These are phyloP conservation scores for Neuroterus valhalla DNA, from an alignment of 1,140 invertebrate species.

Conservation along the genomic window DNA sequence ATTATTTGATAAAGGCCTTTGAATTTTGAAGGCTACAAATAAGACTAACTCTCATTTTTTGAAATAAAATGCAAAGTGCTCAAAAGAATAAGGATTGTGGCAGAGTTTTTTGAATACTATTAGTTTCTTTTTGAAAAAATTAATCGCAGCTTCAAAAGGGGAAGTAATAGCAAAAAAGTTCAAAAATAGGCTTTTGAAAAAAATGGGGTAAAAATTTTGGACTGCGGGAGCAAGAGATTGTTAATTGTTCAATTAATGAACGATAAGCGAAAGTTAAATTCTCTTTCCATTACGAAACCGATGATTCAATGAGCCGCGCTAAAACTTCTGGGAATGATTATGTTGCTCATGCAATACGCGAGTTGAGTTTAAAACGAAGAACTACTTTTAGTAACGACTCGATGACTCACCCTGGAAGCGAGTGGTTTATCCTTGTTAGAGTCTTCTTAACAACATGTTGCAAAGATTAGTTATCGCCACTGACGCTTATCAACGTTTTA, in stretches of 20 bases:
- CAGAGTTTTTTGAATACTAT: no score
- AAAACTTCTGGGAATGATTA: no score
- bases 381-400: neutral
- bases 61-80: no score
- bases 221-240: neutral
- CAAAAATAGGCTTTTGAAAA: no score
- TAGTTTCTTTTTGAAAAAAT: neutral
- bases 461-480: neutral
- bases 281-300: neutral
- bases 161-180: no score
- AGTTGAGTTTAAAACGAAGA: neutral
- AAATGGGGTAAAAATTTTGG: no score
- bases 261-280: neutral
- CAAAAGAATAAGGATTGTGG: no score
- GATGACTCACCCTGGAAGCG: neutral
- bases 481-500: neutral
- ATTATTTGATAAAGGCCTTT: no score
- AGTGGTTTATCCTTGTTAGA: neutral
- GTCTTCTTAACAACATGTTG: neutral
- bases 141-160: no score
- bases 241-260: neutral
- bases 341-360: neutral
- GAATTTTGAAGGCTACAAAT: no score
- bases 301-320: neutral
- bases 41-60: no score